phyloP scores from a whole-genome alignment of 2,888 invertebrate species.

The Drosophila tanythrix region DNA sequence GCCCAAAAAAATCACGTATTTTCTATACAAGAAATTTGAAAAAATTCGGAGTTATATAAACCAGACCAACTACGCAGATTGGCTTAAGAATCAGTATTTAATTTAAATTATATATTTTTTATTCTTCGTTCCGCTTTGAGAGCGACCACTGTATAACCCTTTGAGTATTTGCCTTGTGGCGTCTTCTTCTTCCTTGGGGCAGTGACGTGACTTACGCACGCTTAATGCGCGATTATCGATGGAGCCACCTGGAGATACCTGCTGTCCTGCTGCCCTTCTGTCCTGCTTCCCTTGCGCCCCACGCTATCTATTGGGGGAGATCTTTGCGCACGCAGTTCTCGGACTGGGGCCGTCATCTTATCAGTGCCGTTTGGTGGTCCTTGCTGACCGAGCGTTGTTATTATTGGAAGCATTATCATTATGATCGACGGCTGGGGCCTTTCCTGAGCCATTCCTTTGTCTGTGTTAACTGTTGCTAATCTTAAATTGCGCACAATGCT shows the following conservation, averaged over 20 bases:
- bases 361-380: slow-evolving; percentile 71
- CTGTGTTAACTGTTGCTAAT: slow-evolving; percentile 78
- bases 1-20: background rate
- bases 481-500: slow-evolving; percentile 67
- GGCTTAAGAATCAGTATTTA: too few species aligned
- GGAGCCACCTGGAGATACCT: slow-evolving; percentile 42
- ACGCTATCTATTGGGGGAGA: slow-evolving; percentile 48
- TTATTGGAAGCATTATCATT: slow-evolving; percentile 72
- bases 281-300: background rate
- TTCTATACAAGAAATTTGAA: background rate
- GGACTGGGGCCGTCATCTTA: slow-evolving; percentile 59
- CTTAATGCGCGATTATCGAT: slow-evolving; percentile 77
- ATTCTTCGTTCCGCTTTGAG: background rate
- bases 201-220: slow-evolving; percentile 78
- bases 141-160: background rate
- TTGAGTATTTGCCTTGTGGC: slow-evolving; percentile 12
- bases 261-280: background rate
- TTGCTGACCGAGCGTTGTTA: slow-evolving; percentile 73
- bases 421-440: slow-evolving; percentile 55
- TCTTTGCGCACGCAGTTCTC: slow-evolving; percentile 65
- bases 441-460: slow-evolving; percentile 50
- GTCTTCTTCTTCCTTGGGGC: slow-evolving; percentile 18
- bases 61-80: background rate
- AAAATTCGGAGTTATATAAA: background rate
- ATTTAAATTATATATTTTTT: background rate